Evolutionary conservation across 2,113 vertebrate genomes (phyloP).

Genomic region (Lepidothrix coronata): DNA sequence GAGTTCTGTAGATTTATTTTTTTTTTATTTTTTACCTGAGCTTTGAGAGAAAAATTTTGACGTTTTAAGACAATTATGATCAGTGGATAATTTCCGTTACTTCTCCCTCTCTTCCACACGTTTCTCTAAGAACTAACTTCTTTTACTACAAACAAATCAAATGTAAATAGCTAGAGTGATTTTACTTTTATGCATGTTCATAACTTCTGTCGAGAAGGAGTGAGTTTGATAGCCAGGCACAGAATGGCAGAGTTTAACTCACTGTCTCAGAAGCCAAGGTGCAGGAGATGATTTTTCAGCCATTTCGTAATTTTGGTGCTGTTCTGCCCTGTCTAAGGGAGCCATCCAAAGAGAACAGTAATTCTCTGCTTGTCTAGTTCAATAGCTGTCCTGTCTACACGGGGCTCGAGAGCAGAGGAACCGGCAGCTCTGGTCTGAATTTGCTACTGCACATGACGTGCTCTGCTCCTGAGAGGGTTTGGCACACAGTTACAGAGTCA

Average conservation of each 20-base stretch:
- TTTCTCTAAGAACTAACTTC: neutral
- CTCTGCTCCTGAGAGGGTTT: neutral
- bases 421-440: fast-evolving
- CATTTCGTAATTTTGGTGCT: conserved; percentile 19
- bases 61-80: neutral
- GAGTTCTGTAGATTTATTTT: neutral
- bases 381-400: neutral
- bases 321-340: neutral
- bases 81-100: neutral
- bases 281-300: neutral
- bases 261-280: neutral
- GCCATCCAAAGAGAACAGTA: neutral
- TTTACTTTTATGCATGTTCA: neutral
- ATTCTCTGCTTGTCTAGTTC: neutral
- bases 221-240: neutral
- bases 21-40: neutral
- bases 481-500: neutral
- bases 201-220: neutral
- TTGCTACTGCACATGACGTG: neutral
- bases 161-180: neutral
- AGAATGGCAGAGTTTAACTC: neutral
- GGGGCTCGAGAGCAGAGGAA: neutral
- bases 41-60: neutral
- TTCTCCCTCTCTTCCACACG: neutral
- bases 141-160: neutral